Conservation (phyloP, 2,797 vertebrate species). For the Pangasius krempfi region DNA sequence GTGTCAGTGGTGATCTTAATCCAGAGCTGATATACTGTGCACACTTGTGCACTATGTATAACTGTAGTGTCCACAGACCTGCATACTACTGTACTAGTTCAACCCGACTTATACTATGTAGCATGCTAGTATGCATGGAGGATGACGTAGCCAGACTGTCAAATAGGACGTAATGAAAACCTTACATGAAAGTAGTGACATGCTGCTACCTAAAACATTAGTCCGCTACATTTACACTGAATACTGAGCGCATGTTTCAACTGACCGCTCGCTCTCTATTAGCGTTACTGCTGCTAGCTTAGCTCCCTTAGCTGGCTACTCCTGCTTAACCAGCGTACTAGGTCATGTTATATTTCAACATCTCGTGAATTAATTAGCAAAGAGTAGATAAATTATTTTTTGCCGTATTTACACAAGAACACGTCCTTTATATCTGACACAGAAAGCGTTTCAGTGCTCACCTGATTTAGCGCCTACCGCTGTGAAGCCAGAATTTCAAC, state of each 20-base stretch:
- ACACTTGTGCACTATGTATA: too few species aligned
- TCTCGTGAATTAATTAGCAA: not conserved
- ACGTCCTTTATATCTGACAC: not conserved
- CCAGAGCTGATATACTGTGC: too few species aligned
- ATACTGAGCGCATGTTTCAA: not conserved
- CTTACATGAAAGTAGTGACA: not conserved
- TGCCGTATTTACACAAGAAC: not conserved
- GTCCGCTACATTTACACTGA: not conserved
- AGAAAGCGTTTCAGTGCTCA: not conserved
- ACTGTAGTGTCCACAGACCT: not conserved
- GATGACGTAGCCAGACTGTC: not conserved
- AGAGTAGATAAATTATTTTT: not conserved
- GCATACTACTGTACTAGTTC: not conserved
- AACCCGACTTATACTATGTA: not conserved
- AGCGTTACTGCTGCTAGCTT: not conserved
- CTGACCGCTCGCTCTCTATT: not conserved
- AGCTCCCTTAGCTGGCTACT: too few species aligned
- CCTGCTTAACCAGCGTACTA: not conserved
- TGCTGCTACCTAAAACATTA: not conserved
- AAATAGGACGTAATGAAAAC: not conserved
- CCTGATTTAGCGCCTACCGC: constrained; percentile 19
- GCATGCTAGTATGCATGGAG: not conserved
- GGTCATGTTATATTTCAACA: not conserved
- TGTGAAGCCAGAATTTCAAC: constrained; percentile 10
- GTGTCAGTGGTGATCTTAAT: too few species aligned